Evolutionary conservation across 2,113 vertebrate species (phyloP).

Genomic region (Pongo pygmaeus): DNA sequence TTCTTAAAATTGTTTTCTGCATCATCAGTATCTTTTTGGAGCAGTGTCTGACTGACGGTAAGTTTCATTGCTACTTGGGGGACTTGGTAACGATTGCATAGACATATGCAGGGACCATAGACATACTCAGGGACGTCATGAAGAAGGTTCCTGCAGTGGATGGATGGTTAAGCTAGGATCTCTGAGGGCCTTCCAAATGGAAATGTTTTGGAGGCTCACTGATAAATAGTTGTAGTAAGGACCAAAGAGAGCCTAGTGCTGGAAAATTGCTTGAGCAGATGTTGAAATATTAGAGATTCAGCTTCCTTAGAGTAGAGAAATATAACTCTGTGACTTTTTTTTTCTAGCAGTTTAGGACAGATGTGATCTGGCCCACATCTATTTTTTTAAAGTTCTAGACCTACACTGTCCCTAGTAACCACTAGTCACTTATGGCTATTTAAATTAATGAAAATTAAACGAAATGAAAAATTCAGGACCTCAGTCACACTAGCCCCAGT

Average conservation of each 20-base stretch:
- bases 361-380: conserved; percentile 71
- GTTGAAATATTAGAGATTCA: neutral
- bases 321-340: conserved; percentile 64
- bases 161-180: neutral
- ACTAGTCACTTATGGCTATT: neutral
- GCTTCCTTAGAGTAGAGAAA: neutral
- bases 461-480: neutral
- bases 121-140: neutral
- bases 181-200: neutral
- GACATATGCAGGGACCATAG: neutral
- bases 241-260: conserved; percentile 55
- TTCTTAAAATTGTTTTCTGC: neutral
- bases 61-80: neutral
- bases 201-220: neutral
- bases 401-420: neutral
- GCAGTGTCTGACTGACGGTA: neutral
- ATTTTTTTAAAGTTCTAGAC: neutral
- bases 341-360: conserved; percentile 60
- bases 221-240: neutral
- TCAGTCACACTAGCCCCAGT: neutral
- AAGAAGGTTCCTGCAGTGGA: neutral
- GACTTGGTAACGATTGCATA: neutral
- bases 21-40: neutral
- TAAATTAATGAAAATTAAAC: neutral
- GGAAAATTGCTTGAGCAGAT: conserved; percentile 68